Evolutionary conservation across 2,888 invertebrate genomes (phyloP), one percentile per base, ranked within the genome.

Genomic region (Sinelater perroti): DNA sequence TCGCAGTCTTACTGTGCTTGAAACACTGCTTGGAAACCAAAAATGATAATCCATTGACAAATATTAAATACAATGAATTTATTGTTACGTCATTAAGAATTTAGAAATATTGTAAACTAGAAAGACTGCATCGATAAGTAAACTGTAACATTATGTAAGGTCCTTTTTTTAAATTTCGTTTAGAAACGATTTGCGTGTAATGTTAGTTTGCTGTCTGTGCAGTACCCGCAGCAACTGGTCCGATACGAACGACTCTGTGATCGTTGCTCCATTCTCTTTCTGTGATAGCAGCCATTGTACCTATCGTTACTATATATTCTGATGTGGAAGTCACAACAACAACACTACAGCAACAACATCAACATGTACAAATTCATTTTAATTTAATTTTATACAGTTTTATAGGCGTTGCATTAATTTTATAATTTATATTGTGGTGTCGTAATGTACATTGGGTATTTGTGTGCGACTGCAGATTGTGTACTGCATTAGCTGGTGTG

Each of bases 51-150:
- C 77, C 76, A 77, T 78, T 76, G 77, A 78, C 76, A 77, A 77
- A 76, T 76, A 77, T 77, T 69, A 74, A 67, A 78, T 78, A 78
- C 78, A 79, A 79, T 78, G 79, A 79, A 79, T 77, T 78, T 79
- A 78, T 75, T 75, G 72, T 76, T 77, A 78, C 76, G 70, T 58
- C 71, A 69, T 74, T 76, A 75, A 75, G 75, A 72, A 73, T 69
- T 74, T 76, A 75, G 75, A 72, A 67, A 73, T 33, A 33, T 33
- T 28, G 73, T 72, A 60, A 76, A 74, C 62, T 77, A 77, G 75
- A 75, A 77, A 78, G 77, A 78, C 77, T 78, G 78, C 78, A 76
- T 76, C 74, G 70, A 69, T 75, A 74, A 75, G 73, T 74, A 73
- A 77, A 75, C 70, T 74, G 68, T 75, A 31, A 71, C 72, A 72